Percentiles rank a stretch among this genome's conserved stretches.
Conservation (phyloP, 2,888 invertebrate species). For the Trichogramma evanescens region DNA sequence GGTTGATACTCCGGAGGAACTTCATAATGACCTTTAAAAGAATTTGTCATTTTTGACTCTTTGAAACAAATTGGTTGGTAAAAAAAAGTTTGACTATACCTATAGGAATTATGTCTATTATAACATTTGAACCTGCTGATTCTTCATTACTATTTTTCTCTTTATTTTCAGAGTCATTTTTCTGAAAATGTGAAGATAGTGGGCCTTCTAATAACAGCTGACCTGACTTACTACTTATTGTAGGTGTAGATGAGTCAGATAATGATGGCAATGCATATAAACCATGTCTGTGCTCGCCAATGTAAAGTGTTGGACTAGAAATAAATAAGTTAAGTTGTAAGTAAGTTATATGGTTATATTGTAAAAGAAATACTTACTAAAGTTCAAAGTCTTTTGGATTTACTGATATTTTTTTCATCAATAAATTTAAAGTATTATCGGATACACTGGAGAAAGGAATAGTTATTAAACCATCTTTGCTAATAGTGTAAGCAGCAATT, state of each 20-base stretch:
- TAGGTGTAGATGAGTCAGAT: conserved; percentile 83
- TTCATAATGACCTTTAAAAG: conserved; percentile 37
- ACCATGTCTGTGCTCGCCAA: conserved; percentile 81
- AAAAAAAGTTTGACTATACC: too few relatives aligned
- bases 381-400: conserved; percentile 50
- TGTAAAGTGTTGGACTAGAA: conserved; percentile 81
- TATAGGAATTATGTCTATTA: neutral
- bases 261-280: conserved; percentile 87
- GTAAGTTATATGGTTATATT: neutral
- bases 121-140: neutral
- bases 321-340: conserved; percentile 21
- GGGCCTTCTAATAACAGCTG: conserved; percentile 73
- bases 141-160: neutral
- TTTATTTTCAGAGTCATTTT: conserved; percentile 21
- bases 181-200: conserved; percentile 34
- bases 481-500: conserved; percentile 77
- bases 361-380: conserved; percentile 45
- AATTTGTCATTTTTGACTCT: neutral
- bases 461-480: conserved; percentile 69
- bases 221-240: conserved; percentile 65
- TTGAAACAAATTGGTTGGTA: conserved; percentile 6
- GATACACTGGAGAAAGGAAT: conserved; percentile 87
- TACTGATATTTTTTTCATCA: conserved; percentile 45
- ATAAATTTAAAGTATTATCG: conserved; percentile 71
- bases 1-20: conserved; percentile 39